These are phyloP conservation scores for Zaprionus africanus DNA, from an alignment of 1,140 invertebrate genomes.

Conservation along the genomic window DNA sequence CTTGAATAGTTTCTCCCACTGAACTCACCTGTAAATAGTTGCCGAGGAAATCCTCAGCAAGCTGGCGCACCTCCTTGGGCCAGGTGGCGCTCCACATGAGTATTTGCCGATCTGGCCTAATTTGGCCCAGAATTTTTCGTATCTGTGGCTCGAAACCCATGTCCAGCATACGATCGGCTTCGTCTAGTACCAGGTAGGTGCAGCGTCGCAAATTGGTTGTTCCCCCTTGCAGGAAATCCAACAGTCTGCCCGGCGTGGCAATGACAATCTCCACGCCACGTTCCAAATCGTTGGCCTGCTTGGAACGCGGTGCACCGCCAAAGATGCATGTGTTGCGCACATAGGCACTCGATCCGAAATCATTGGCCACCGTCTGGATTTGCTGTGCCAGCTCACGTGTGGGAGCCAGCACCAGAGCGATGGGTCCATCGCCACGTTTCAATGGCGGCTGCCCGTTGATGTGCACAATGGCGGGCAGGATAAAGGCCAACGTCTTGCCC, in stretches of 20 bases:
- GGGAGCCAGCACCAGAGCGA: conserved; percentile 95
- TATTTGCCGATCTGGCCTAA: conserved; percentile 96
- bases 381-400: conserved; percentile 97
- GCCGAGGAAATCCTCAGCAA: conserved; percentile 96
- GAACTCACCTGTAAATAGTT: conserved; percentile 88
- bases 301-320: conserved; percentile 96
- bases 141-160: conserved; percentile 99
- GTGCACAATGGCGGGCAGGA: conserved; percentile 94
- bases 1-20: neutral
- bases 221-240: conserved; percentile 96
- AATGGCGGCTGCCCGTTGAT: conserved; percentile 94
- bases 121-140: conserved; percentile 97
- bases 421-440: conserved; percentile 93
- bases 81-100: conserved; percentile 99
- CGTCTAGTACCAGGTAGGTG: conserved; percentile 97
- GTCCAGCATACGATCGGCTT: conserved; percentile 99
- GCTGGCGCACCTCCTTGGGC: conserved; percentile 96
- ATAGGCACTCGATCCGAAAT: conserved; percentile 93
- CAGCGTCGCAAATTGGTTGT: conserved; percentile 94
- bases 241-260: conserved; percentile 96
- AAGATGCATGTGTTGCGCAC: conserved; percentile 96
- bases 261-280: conserved; percentile 95
- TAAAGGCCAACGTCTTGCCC: conserved; percentile 93
- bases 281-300: conserved; percentile 92
- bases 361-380: conserved; percentile 94